Evolutionary conservation across 2,888 invertebrate species (phyloP).

Genomic region (Tenthredo distinguenda): DNA sequence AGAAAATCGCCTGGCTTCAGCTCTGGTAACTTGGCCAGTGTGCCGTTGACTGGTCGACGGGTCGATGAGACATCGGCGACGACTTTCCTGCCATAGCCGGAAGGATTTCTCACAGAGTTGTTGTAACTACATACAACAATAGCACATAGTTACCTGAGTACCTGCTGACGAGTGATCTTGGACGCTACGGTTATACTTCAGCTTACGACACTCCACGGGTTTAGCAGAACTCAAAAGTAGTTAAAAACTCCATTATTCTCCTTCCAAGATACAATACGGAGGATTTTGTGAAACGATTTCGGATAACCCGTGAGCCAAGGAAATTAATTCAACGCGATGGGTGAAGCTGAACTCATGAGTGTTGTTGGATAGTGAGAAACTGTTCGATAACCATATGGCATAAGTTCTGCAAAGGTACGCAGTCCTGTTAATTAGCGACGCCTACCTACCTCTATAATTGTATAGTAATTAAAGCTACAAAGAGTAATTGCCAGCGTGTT

Average conservation of each 20-base stretch:
- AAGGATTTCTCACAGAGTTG: neutral
- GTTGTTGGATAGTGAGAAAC: neutral
- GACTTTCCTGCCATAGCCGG: neutral
- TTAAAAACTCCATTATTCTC: neutral
- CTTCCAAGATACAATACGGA: neutral
- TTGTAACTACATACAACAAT: neutral
- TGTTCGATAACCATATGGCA: neutral
- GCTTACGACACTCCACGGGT: neutral
- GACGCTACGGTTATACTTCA: neutral
- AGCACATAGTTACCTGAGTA: neutral
- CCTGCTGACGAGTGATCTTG: neutral
- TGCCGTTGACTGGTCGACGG: conserved; percentile 27
- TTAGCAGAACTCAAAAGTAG: neutral
- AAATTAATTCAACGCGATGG: neutral
- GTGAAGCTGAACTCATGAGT: neutral
- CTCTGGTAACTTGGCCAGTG: neutral
- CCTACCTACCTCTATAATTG: neutral
- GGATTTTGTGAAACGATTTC: neutral
- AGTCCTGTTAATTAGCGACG: neutral
- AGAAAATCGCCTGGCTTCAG: neutral
- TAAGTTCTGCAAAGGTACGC: neutral
- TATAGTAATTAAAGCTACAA: neutral
- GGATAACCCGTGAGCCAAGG: neutral
- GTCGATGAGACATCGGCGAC: conserved; percentile 6
- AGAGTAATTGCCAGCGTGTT: neutral